Evolutionary conservation across 2,797 vertebrate species (phyloP).

Genomic region (Malacoraja senta): DNA sequence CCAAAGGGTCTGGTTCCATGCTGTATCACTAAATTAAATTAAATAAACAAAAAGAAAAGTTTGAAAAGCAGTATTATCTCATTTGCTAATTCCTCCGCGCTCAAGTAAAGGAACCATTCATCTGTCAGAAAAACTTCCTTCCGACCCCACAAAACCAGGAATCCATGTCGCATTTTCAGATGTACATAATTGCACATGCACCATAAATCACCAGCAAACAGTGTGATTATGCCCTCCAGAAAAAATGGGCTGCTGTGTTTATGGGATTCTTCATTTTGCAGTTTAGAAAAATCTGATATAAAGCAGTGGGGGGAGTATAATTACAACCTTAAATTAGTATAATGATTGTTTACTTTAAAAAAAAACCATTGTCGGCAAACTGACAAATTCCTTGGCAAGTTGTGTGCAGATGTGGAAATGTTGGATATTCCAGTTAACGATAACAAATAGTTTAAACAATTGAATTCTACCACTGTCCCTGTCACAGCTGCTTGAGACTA

Average conservation of each 20-base stretch:
- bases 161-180: constrained; percentile 63
- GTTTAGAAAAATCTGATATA: constrained; percentile 80
- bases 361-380: constrained; percentile 61
- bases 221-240: constrained; percentile 76
- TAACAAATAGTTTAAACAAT: constrained; percentile 36
- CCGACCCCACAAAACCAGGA: constrained; percentile 44
- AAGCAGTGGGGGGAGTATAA: constrained; percentile 69
- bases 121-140: not conserved
- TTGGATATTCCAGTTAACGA: constrained; percentile 17
- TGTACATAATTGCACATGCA: constrained; percentile 57
- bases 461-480: not conserved
- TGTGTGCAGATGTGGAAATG: constrained; percentile 24
- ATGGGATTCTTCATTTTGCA: constrained; percentile 72
- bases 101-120: constrained; percentile 32
- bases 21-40: no score
- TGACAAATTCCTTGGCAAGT: constrained; percentile 58
- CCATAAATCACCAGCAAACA: constrained; percentile 72
- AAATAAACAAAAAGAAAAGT: constrained; percentile 40
- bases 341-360: constrained; percentile 76
- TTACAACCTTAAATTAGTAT: constrained; percentile 80
- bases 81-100: constrained; percentile 51
- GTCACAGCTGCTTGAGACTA: constrained; percentile 32
- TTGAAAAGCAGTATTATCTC: constrained; percentile 51
- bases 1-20: no score
- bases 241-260: constrained; percentile 70